These are phyloP conservation scores for Hypolimnas misippus DNA, from an alignment of 2,888 invertebrate genomes.

Conservation along the genomic window DNA sequence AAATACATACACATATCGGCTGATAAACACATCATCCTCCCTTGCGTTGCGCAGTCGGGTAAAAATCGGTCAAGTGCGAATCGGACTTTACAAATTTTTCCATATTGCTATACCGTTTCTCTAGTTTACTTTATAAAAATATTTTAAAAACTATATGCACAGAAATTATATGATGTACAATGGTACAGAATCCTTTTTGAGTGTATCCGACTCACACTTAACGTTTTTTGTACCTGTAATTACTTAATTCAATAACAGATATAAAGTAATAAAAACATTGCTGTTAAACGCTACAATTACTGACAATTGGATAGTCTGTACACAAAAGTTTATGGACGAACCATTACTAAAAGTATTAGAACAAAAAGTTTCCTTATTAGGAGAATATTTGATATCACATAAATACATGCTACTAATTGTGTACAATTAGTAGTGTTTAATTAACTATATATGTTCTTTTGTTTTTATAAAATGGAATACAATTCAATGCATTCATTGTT, in stretches of 20 bases:
- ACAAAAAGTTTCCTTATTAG: background rate
- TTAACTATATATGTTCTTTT: background rate
- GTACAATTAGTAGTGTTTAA: background rate
- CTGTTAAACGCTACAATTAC: background rate
- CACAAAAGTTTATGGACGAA: background rate
- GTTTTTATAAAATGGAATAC: background rate
- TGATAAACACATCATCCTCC: too few relatives aligned
- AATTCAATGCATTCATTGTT: background rate
- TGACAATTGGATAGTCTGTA: constrained; percentile 15
- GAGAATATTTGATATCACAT: background rate
- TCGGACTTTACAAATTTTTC: too few relatives aligned
- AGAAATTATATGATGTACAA: too few relatives aligned
- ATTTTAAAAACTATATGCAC: too few relatives aligned
- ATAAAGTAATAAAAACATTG: background rate
- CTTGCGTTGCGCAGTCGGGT: too few relatives aligned
- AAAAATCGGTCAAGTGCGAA: too few relatives aligned
- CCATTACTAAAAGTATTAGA: background rate
- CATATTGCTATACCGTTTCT: too few relatives aligned
- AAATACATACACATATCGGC: too few relatives aligned
- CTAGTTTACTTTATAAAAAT: too few relatives aligned
- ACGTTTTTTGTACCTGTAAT: background rate
- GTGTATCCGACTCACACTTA: too few relatives aligned
- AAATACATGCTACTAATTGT: background rate
- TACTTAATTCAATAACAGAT: background rate
- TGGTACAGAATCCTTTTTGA: too few relatives aligned